phyloP scores from a whole-genome alignment of 1,140 invertebrate genomes.

The Drosophila bocqueti region DNA sequence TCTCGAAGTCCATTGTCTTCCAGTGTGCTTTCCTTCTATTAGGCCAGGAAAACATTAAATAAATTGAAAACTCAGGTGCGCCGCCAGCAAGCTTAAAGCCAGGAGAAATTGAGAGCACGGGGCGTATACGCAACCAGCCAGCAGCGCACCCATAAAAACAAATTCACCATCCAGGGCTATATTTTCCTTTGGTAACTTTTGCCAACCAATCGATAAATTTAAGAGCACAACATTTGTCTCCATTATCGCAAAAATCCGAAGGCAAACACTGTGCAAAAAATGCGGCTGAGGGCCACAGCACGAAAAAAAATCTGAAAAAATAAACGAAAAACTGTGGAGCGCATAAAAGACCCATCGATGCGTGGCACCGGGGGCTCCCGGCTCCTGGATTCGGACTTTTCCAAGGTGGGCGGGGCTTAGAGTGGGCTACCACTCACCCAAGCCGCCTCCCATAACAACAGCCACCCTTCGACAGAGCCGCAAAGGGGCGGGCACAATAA shows the following conservation, averaged over 20 bases:
- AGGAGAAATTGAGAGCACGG: constrained; percentile 14
- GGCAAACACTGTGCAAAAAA: constrained; percentile 63
- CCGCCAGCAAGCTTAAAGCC: constrained; percentile 36
- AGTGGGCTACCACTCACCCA: constrained; percentile 14
- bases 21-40: constrained; percentile 60
- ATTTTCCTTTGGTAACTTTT: constrained; percentile 63
- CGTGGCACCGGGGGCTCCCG: constrained; percentile 50
- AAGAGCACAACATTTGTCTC: constrained; percentile 82
- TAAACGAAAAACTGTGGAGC: constrained; percentile 69
- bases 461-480: constrained; percentile 47
- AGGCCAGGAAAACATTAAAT: constrained; percentile 64
- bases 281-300: constrained; percentile 22
- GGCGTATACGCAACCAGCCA: constrained; percentile 40
- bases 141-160: constrained; percentile 59
- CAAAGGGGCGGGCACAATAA: constrained; percentile 72
- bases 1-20: constrained; percentile 56
- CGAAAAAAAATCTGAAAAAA: constrained; percentile 43
- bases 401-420: constrained; percentile 54
- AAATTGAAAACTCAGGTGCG: constrained; percentile 72
- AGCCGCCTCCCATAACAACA: constrained; percentile 9
- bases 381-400: constrained; percentile 31
- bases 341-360: constrained; percentile 77
- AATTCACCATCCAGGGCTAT: constrained; percentile 59
- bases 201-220: constrained; percentile 77
- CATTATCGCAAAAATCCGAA: constrained; percentile 81